These are phyloP conservation scores for Eupithecia pulchellata DNA, from an alignment of 2,888 invertebrate species.

Conservation along the genomic window DNA sequence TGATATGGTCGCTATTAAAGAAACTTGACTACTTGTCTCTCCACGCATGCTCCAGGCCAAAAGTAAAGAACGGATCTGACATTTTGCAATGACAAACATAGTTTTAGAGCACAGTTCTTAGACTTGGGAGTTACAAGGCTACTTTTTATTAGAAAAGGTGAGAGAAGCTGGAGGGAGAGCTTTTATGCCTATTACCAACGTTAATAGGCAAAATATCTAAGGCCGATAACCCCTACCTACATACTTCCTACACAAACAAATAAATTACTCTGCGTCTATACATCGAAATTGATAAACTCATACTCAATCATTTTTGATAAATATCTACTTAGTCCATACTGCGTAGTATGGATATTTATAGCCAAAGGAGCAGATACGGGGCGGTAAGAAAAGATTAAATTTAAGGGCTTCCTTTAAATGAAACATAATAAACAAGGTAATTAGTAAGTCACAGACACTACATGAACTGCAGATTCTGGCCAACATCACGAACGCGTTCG, in stretches of 20 bases:
- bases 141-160: neutral
- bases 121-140: neutral
- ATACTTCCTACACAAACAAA: neutral
- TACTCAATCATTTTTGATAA: neutral
- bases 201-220: neutral
- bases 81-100: neutral
- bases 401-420: neutral
- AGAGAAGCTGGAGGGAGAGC: neutral
- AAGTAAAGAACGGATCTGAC: neutral
- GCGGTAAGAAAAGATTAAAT: neutral
- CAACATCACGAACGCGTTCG: too few species aligned
- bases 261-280: neutral
- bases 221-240: neutral
- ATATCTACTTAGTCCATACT: too few species aligned
- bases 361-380: neutral
- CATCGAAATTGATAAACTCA: neutral
- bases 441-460: too few species aligned
- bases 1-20: too few species aligned
- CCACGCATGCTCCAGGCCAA: too few species aligned
- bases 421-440: too few species aligned
- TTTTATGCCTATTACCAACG: neutral
- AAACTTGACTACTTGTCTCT: too few species aligned
- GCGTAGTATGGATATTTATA: slow-evolving; percentile 3
- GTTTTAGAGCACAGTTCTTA: neutral
- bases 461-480: too few species aligned